Evolutionary conservation across 2,113 vertebrate species (phyloP).

Genomic region (Epinephelus lanceolatus): DNA sequence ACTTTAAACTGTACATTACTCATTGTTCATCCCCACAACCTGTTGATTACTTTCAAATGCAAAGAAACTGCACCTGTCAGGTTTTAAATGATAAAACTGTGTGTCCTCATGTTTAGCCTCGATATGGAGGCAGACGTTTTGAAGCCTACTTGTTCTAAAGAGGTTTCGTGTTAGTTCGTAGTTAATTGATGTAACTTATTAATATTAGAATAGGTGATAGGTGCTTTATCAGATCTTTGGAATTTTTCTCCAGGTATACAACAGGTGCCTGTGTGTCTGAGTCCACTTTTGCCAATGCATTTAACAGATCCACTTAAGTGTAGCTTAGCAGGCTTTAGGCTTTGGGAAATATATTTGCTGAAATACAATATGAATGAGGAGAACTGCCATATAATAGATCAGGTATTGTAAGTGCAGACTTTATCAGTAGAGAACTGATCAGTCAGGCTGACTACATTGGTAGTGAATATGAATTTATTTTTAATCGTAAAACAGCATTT

Average conservation of each 20-base stretch:
- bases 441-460: not conserved
- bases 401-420: not conserved
- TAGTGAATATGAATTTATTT: not conserved
- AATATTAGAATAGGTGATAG: too few species aligned
- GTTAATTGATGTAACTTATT: not conserved
- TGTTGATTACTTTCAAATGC: not conserved
- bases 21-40: not conserved
- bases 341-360: not conserved
- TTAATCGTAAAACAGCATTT: not conserved
- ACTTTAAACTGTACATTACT: not conserved
- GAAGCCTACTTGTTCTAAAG: not conserved
- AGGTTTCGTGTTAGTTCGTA: not conserved
- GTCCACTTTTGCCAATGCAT: too few species aligned
- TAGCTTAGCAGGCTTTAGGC: not conserved
- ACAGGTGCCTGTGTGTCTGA: too few species aligned
- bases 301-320: too few species aligned
- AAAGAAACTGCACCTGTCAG: not conserved
- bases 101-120: not conserved
- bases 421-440: not conserved
- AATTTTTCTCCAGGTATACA: constrained; percentile 56
- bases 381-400: not conserved
- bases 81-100: not conserved
- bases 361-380: not conserved
- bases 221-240: constrained; percentile 48
- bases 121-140: not conserved